These are phyloP conservation scores for Ferdinandea cuprea DNA, from an alignment of 2,888 invertebrate species.

Conservation along the genomic window DNA sequence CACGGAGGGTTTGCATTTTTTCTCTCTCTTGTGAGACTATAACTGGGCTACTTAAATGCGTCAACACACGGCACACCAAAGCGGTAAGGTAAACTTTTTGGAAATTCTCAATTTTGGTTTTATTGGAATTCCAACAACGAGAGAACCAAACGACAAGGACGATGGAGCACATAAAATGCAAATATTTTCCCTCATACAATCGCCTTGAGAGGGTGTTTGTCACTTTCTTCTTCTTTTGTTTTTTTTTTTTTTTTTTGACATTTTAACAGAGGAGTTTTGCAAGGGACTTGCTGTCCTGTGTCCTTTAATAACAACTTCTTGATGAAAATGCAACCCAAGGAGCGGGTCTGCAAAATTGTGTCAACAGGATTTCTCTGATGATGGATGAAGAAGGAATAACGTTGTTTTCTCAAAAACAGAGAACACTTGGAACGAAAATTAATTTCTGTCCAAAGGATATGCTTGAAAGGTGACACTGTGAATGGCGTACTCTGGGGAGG, in stretches of 20 bases:
- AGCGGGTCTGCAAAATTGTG: slow-evolving; percentile 42
- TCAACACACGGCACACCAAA: slow-evolving; percentile 26
- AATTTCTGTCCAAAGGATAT: slow-evolving; percentile 57
- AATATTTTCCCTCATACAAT: slow-evolving; percentile 21
- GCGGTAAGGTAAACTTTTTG: slow-evolving; percentile 39
- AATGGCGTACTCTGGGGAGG: slow-evolving; percentile 12
- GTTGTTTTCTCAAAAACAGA: slow-evolving; percentile 43
- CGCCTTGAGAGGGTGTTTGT: slow-evolving; percentile 1
- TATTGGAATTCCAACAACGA: not conserved
- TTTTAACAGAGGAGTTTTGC: slow-evolving; percentile 2
- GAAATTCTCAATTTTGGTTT: slow-evolving; percentile 38
- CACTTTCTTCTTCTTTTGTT: slow-evolving; percentile 28
- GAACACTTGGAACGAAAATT: slow-evolving; percentile 60
- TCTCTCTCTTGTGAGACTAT: not conserved
- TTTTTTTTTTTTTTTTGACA: too few species aligned
- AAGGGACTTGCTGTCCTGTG: slow-evolving; percentile 12
- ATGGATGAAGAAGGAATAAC: slow-evolving; percentile 56
- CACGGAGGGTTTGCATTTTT: not conserved
- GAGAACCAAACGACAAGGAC: not conserved
- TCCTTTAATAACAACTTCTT: slow-evolving; percentile 16
- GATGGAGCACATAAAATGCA: slow-evolving; percentile 25
- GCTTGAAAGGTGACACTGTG: slow-evolving; percentile 46
- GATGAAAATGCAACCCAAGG: slow-evolving; percentile 16
- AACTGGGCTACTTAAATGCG: slow-evolving; percentile 9
- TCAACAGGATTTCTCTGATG: slow-evolving; percentile 60